Percentiles rank a stretch among this genome's conserved stretches.
Conservation (phyloP, 2,113 vertebrate genomes). For the human (Homo sapiens) region DNA sequence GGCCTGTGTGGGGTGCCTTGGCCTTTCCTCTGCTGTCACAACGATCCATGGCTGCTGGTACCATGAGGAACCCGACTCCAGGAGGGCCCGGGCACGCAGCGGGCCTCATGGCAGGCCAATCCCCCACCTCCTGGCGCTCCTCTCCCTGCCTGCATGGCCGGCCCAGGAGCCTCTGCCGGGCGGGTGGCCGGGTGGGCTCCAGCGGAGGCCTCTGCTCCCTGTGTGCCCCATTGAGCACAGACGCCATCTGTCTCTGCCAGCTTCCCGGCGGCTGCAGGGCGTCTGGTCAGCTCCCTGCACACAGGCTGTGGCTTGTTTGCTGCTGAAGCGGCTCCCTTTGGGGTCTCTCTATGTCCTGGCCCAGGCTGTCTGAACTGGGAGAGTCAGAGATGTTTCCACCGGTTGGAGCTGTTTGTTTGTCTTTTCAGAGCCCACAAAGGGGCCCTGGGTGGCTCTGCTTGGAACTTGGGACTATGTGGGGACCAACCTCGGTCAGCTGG, state of each 20-base stretch:
- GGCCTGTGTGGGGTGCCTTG: background rate
- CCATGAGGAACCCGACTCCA: fast-evolving
- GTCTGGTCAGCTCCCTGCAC: background rate
- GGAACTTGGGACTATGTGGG: background rate
- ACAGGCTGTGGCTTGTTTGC: background rate
- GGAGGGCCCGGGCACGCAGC: too few species aligned
- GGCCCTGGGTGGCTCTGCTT: slow-evolving; percentile 6
- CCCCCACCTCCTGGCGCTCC: background rate
- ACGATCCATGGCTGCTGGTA: fast-evolving
- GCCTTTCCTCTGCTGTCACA: background rate
- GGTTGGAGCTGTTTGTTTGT: slow-evolving; percentile 35
- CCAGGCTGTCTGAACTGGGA: background rate
- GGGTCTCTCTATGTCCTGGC: slow-evolving; percentile 16
- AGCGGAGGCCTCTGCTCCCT: background rate
- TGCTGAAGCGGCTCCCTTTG: fast-evolving
- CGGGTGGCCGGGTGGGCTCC: background rate
- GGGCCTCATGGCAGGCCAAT: background rate
- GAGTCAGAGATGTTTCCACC: background rate
- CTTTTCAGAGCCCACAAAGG: slow-evolving; percentile 6
- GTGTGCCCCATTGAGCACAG: background rate
- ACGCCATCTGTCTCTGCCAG: background rate
- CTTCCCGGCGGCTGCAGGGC: background rate
- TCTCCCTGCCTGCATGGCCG: background rate
- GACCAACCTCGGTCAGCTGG: background rate
- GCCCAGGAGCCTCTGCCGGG: fast-evolving